Percentiles rank a stretch among this genome's conserved stretches.
These are phyloP conservation scores for Anthrax anthrax DNA, from an alignment of 2,888 invertebrate genomes.

Conservation along the genomic window DNA sequence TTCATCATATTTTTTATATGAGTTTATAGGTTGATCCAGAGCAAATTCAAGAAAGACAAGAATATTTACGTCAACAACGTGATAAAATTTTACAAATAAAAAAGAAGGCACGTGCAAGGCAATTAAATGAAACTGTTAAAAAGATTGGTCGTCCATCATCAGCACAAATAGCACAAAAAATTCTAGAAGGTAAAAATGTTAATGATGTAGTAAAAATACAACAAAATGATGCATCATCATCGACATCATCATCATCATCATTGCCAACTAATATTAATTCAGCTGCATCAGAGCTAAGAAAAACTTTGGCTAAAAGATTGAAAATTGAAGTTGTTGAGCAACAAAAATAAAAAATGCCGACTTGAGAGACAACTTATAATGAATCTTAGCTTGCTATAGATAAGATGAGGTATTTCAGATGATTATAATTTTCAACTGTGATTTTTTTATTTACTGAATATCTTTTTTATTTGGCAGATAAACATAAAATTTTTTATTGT, in stretches of 20 bases:
- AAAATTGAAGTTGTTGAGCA: conserved; percentile 72
- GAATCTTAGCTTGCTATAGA: too few species aligned
- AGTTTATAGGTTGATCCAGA: conserved; percentile 35
- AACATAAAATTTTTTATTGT: too few species aligned
- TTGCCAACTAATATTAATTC: too few species aligned
- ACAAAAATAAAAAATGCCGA: too few species aligned
- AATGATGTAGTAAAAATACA: conserved; percentile 16
- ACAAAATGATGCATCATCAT: conserved; percentile 13
- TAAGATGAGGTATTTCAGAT: too few species aligned
- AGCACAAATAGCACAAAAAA: conserved; percentile 56
- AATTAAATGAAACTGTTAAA: conserved; percentile 49
- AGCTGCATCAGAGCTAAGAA: conserved; percentile 63
- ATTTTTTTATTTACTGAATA: too few species aligned
- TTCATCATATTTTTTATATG: not conserved
- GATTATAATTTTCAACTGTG: too few species aligned
- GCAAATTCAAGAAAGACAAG: conserved; percentile 64
- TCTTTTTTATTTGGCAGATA: too few species aligned
- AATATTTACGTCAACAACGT: conserved; percentile 75
- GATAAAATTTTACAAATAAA: conserved; percentile 84
- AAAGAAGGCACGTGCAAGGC: conserved; percentile 70
- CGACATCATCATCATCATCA: too few species aligned
- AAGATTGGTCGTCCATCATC: conserved; percentile 50
- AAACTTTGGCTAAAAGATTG: conserved; percentile 69
- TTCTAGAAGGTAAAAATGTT: conserved; percentile 39
- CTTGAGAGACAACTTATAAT: too few species aligned